Conservation (phyloP, 2,888 invertebrate species). For the Anthoptus insignis region DNA sequence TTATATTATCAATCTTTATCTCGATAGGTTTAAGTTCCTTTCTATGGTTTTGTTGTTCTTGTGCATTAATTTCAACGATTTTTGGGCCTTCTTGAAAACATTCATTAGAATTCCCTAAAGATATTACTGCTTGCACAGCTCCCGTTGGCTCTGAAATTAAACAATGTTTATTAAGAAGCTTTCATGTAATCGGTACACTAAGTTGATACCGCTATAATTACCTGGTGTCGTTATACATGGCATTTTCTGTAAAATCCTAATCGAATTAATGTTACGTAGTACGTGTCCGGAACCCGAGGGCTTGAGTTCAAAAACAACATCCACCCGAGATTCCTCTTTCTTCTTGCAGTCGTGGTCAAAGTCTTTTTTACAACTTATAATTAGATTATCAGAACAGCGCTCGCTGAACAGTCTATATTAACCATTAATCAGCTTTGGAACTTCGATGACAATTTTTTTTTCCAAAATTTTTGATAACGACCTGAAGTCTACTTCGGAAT, state of each 20-base stretch:
- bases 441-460: slow-evolving; percentile 72
- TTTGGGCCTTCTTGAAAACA: slow-evolving; percentile 17
- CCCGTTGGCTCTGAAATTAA: slow-evolving; percentile 33
- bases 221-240: slow-evolving; percentile 48
- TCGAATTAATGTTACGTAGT: slow-evolving; percentile 68
- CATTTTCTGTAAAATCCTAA: slow-evolving; percentile 65
- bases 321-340: slow-evolving; percentile 59
- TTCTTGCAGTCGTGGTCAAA: slow-evolving; percentile 36
- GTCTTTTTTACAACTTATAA: slow-evolving; percentile 67
- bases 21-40: neutral
- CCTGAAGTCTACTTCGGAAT: slow-evolving; percentile 74
- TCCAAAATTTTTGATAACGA: slow-evolving; percentile 73
- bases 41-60: neutral
- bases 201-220: too few relatives aligned
- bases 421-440: slow-evolving; percentile 71
- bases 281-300: slow-evolving; percentile 65
- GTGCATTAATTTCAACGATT: slow-evolving; percentile 34
- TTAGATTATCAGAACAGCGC: slow-evolving; percentile 63
- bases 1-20: neutral
- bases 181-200: too few relatives aligned
- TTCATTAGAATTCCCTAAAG: slow-evolving; percentile 10
- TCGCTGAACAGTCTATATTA: slow-evolving; percentile 68
- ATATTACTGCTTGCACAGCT: slow-evolving; percentile 16
- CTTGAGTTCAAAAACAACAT: slow-evolving; percentile 68
- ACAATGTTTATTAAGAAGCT: neutral